Base-by-base conservation (phyloP, 2,888 invertebrate species). In the Parochlus steinenii region DNA sequence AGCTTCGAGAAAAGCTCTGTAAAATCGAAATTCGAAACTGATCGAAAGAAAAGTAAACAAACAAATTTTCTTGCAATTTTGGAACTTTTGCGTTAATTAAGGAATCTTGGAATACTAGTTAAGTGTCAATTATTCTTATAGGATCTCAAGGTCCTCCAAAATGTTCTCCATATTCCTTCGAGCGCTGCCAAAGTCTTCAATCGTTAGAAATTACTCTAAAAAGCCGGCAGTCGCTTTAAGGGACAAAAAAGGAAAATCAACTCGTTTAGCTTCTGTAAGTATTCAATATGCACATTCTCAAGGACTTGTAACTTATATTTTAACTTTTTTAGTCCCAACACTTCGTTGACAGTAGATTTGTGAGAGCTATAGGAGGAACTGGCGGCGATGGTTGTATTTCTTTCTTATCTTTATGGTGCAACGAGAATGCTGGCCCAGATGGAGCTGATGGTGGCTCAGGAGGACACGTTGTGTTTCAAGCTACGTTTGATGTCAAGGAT, bases 391-490 rank as follows among this genome's bases (percentile, higher is more conserved):
- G 98, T 0, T 74, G 75, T 45, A 72, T 92, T 37, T 85, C 89
- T 0, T 92, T 98, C 53, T 60, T 87, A 5, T 74, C 75, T 41
- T 61, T 75, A 6, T 86, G 74, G 69, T 65, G 69, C 35, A 90
- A 90, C 48, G 92, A 90, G 42, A 69, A 67, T 38, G 97, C 87
- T 0, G 95, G 95, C 0, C 95, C 93, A 0, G 86, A 90, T 56
- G 95, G 93, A 0, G 97, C 20, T 4, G 90, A 97, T 55, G 98
- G 97, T 0, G 98, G 98, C 0, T 72, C 83, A 51, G 95, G 95
- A 1, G 95, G 87, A 0, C 95, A 97, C 61, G 79, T 97, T 2
- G 69, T 95, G 37, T 80, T 95, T 43, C 62, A 70, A 73, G 80
- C 85, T 0, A 64, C 69, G 0, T 55, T 56, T 19, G 64, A 74